Base-by-base conservation (phyloP, 2,113 vertebrate genomes). In the Bos javanicus region DNA sequence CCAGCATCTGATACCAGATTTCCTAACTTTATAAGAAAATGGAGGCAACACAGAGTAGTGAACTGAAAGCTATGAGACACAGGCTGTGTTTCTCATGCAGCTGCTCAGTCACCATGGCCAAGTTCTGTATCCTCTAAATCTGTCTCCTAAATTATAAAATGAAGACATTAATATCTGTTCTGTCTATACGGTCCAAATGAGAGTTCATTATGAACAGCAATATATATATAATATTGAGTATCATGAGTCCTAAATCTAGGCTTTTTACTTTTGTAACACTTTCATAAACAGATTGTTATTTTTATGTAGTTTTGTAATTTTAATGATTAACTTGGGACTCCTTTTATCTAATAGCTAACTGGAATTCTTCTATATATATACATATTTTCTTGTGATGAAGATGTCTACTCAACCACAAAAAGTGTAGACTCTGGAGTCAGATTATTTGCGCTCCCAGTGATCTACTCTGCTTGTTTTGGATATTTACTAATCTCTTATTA, bases 221-320 rank as follows among this genome's bases (percentile, higher is more conserved):
- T 87, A 54, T 17, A 52, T 71, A 2, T 84, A 64, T 52, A 85
- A 81, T 30, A 86, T 5, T 52, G 7, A 86, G 46, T n/a, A 85
- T n/a, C 36, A 26, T 81, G 50, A 85, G 17, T 83, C 95, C 48
- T 60, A 98, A 97, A 95, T 57, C n/a, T 71, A 85, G 17, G 74
- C 71, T 46, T 25, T 94, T 91, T 57, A 92, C 64, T 82, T 97
- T 74, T 93, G 2, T 67, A 46, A 39, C 43, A 89, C 62, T 67
- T 89, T 81, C 95, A 87, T 85, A 64, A 84, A 89, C 2, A 83
- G 26, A 59, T 48, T 92, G 21, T 85, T 48, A 62, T 16, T 90
- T 93, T 93, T 86, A 94, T 59, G 12, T 86, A 39, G n/a, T 39
- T 74, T 94, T 76, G 62, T 90, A 81, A 36, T 74, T 87, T 93